These are phyloP conservation scores for Diplosoma virens DNA, from an alignment of 23 tunicate species.

Conservation along the genomic window DNA sequence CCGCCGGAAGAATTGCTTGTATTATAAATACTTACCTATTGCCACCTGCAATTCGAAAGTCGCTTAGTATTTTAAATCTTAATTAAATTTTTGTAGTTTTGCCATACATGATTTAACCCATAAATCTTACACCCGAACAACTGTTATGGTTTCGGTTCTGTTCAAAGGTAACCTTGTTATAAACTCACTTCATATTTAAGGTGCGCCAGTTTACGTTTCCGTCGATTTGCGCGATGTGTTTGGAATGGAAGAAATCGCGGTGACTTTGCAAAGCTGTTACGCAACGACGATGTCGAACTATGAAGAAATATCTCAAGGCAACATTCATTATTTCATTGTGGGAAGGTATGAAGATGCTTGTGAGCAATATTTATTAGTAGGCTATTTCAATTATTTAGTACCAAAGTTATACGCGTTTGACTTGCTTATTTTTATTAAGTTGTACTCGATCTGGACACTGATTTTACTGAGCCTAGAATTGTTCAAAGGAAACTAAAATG, in stretches of 20 bases:
- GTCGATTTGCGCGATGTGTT: constrained; percentile 61
- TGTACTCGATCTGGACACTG: no score
- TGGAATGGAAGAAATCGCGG: constrained; percentile 42
- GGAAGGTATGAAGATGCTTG: constrained; percentile 39
- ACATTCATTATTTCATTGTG: constrained; percentile 45
- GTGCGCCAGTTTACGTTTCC: constrained; percentile 70
- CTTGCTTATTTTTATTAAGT: no score
- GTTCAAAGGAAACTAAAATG: no score
- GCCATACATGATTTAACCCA: no score
- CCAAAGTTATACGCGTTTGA: no score
- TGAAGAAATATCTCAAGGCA: not conserved
- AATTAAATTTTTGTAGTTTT: no score
- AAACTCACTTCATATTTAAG: constrained; percentile 21
- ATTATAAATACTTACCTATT: no score
- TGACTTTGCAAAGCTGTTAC: constrained; percentile 61
- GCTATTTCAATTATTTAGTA: not conserved
- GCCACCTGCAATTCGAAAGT: no score
- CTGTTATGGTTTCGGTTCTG: not conserved
- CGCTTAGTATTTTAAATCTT: no score
- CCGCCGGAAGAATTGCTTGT: no score
- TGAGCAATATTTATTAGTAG: not conserved
- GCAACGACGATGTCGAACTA: constrained; percentile 40
- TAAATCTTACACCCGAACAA: no score
- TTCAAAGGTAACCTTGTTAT: not conserved
- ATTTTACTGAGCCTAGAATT: no score